Percentiles rank a stretch among this genome's conserved stretches.
phyloP scores from a whole-genome alignment of 2,113 vertebrate genomes.

The Madoqua kirkii region DNA sequence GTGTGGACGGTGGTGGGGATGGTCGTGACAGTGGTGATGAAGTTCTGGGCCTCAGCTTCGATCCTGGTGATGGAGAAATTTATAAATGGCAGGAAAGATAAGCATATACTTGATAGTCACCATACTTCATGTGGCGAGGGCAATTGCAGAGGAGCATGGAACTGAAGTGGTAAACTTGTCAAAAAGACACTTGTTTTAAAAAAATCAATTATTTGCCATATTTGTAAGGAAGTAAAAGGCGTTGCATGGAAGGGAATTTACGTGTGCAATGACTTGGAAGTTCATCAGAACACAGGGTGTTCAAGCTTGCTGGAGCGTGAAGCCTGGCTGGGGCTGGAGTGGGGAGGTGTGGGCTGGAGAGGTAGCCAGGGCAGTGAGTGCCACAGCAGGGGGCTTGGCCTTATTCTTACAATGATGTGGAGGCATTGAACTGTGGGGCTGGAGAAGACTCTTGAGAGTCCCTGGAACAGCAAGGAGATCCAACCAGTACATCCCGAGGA shows the following conservation, averaged over 20 bases:
- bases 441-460: neutral
- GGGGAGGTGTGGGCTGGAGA: neutral
- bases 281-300: neutral
- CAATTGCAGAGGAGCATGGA: neutral
- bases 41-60: neutral
- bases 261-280: no score
- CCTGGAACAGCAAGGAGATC: neutral
- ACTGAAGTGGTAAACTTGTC: neutral
- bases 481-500: rapidly evolving
- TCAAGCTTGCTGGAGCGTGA: neutral
- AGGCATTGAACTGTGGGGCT: neutral
- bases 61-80: neutral
- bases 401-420: neutral
- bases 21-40: rapidly evolving
- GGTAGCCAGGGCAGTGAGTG: neutral
- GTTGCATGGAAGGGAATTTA: neutral
- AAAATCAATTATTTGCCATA: neutral
- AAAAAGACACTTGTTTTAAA: neutral
- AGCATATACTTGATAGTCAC: neutral
- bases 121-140: neutral
- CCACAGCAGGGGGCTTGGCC: neutral
- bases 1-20: neutral
- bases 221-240: neutral
- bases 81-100: neutral
- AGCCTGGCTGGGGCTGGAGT: neutral